Conservation (phyloP, 1,140 invertebrate genomes). For the Drosophila seguyi region DNA sequence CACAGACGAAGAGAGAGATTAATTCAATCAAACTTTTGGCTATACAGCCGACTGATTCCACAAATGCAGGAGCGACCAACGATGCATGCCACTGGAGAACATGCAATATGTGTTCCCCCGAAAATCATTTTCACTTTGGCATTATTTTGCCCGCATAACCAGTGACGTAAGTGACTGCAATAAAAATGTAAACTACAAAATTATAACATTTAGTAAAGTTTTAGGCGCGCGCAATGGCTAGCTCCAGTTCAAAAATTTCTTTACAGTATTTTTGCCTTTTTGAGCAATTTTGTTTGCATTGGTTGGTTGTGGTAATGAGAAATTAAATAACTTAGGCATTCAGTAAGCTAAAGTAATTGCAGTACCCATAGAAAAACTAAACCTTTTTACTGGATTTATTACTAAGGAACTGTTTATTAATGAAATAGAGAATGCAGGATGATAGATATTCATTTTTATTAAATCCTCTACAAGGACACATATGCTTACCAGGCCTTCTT, state of each 20-base stretch:
- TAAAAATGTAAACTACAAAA: conserved; percentile 47
- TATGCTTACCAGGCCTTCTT: background rate
- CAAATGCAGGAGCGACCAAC: conserved; percentile 62
- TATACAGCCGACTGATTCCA: conserved; percentile 62
- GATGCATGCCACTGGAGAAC: conserved; percentile 65
- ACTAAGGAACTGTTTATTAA: background rate
- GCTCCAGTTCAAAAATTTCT: conserved; percentile 30
- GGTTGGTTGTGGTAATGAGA: conserved; percentile 17
- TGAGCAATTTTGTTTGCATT: conserved; percentile 11
- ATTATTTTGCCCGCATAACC: conserved; percentile 70
- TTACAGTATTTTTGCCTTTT: background rate
- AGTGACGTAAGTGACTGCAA: conserved; percentile 67
- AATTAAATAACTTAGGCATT: conserved; percentile 17
- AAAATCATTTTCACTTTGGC: conserved; percentile 31
- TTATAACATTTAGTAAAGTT: conserved; percentile 36
- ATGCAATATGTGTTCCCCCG: conserved; percentile 29
- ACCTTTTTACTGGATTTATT: too few species aligned
- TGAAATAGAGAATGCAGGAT: background rate
- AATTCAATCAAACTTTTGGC: conserved; percentile 47
- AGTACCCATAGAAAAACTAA: background rate
- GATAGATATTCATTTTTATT: background rate
- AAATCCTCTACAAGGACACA: background rate
- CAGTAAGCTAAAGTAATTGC: background rate
- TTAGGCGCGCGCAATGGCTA: conserved; percentile 9
- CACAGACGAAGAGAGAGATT: conserved; percentile 44